These are phyloP conservation scores for Cydia splendana DNA, from an alignment of 1,140 invertebrate species.

Conservation along the genomic window DNA sequence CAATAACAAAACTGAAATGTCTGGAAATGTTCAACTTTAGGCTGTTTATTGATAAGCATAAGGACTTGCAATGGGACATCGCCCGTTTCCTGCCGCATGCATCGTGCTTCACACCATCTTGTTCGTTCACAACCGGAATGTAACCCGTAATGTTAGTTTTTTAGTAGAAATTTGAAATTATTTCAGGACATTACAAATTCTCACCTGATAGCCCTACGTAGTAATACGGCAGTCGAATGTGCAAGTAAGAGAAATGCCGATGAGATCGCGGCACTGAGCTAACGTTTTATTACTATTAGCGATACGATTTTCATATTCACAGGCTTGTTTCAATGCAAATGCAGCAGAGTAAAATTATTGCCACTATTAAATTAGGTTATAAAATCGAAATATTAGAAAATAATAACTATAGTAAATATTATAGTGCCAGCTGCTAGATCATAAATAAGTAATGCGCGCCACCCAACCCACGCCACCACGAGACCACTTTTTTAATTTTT, in stretches of 20 bases:
- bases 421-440: no score
- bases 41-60: not conserved
- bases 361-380: not conserved
- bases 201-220: not conserved
- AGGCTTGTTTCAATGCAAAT: not conserved
- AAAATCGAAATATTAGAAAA: no score
- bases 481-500: not conserved
- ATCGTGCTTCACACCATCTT: no score
- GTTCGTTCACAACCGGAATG: no score
- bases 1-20: no score
- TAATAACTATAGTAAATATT: no score
- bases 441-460: no score
- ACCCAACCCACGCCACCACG: no score
- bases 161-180: no score
- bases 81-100: no score
- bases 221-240: not conserved
- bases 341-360: not conserved
- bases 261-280: slow-evolving; percentile 9
- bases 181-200: not conserved
- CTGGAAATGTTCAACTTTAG: not conserved
- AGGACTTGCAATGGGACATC: not conserved
- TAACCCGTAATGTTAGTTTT: no score
- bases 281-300: slow-evolving; percentile 7
- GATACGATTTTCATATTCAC: not conserved
- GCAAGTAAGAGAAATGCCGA: slow-evolving; percentile 11